Evolutionary conservation across 2,888 invertebrate genomes (phyloP), one percentile per base, ranked within the genome.

Genomic region (Teinopalpus imperialis): DNA sequence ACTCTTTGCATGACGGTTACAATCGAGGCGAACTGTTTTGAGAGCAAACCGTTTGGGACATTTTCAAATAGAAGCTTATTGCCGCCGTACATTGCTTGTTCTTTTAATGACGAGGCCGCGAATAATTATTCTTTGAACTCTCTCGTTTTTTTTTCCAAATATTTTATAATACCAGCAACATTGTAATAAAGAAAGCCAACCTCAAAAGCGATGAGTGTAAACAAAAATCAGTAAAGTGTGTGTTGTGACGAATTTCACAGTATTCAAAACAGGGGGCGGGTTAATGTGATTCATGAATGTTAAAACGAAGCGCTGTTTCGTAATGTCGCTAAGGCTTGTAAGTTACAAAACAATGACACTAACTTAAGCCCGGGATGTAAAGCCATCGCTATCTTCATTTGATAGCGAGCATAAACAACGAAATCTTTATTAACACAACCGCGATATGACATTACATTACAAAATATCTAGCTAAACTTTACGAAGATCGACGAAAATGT

Each of bases 231-330:
- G 70, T 63, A 66, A 72, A 73, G 71, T 79, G 70, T 65, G 70
- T 71, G n/a, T 67, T 55, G 60, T 58, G 67, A 65, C 69, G 66
- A 66, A 65, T 62, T 69, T 67, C 63, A 65, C 66, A 69, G 69
- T 81, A 83, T 82, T 81, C 80, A 80, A 79, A 81, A 75, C 74
- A 71, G 72, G 72, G 79, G 75, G 70, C 67, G 69, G 67, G 67
- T 77, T 85, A 81, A 85, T 82, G 75, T 68, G 83, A 83, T 86
- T 85, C 85, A 85, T 85, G 82, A 83, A 83, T 79, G 78, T 74
- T 80, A 71, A 80, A 78, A 74, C 74, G 68, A 65, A 70, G 72
- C 71, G 71, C 68, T 72, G 75, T 77, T 79, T 75, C 76, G 78
- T 80, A 79, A 82, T 74, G 81, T 79, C 76, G 74, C 79, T 80